Evolutionary conservation across 1,140 invertebrate species (phyloP).

Genomic region (Macrotrachela quadricornifera): DNA sequence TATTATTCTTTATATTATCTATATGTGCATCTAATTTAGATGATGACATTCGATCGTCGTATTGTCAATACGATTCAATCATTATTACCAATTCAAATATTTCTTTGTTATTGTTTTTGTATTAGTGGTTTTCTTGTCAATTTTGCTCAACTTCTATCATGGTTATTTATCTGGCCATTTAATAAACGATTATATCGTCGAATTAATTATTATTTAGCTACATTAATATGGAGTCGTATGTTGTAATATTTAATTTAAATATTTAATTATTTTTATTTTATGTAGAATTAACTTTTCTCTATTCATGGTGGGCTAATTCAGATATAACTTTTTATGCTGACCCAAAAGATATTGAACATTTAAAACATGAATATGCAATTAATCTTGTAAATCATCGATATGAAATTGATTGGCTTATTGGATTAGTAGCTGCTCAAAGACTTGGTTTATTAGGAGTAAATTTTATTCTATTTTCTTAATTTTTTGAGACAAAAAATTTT

Average conservation of each 20-base stretch:
- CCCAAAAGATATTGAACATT: slow-evolving; percentile 51
- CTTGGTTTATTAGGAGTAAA: slow-evolving; percentile 5
- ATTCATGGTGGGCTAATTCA: slow-evolving; percentile 71
- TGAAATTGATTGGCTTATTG: slow-evolving; percentile 60
- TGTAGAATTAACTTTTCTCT: slow-evolving; percentile 64
- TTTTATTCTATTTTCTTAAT: background rate
- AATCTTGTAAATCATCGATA: slow-evolving; percentile 82
- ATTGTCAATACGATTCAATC: too few species aligned
- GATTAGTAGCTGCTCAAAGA: slow-evolving; percentile 24
- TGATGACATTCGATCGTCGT: too few species aligned
- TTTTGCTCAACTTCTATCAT: slow-evolving; percentile 31
- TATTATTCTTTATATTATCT: too few species aligned
- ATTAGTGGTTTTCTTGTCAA: slow-evolving; percentile 66
- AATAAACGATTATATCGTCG: slow-evolving; percentile 44
- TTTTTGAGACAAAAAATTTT: background rate
- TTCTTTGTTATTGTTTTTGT: slow-evolving; percentile 67
- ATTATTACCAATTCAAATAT: slow-evolving; percentile 36
- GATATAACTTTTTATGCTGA: slow-evolving; percentile 52
- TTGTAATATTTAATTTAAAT: slow-evolving; percentile 16
- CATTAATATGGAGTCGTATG: slow-evolving; percentile 67
- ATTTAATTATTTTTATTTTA: background rate
- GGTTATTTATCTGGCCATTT: slow-evolving; percentile 23
- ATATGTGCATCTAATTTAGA: too few species aligned
- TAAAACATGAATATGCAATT: slow-evolving; percentile 65
- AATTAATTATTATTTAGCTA: slow-evolving; percentile 65